Evolutionary conservation across 2,113 vertebrate genomes (phyloP), one percentile per base, ranked within the genome.

Genomic region (Lepus americanus): DNA sequence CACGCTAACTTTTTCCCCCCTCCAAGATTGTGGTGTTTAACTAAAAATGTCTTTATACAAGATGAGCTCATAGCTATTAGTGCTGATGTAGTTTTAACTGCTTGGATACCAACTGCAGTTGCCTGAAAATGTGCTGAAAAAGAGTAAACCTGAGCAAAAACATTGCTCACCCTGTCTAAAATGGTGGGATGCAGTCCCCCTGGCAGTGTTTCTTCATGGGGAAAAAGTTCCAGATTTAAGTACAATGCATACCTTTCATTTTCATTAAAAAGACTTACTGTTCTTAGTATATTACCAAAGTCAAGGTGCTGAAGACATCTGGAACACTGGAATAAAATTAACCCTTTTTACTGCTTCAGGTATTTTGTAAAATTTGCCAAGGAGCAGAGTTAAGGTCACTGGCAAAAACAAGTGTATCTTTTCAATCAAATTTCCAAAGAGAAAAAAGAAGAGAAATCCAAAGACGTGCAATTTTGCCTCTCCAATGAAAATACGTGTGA

Each of bases 1-100:
- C 98, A 98, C 74, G 97, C 98, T 98, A 97, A 98, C 98, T 96
- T 92, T 94, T 94, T 89, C 31, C 97, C 91, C 91, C 87, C 44
- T 83, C 96, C 95, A 95, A 98, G 97, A 98, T 98, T 98, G 98
- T 19, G 96, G 98, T 98, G 98, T 98, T 98, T 98, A 98, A 98
- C 98, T 98, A 98, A 98, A 98, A 98, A 98, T 98, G 98, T 98
- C 97, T 98, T 98, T 98, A 98, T 98, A 98, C 98, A 98, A 98
- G 98, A 98, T 99, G 98, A 99, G 98, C 98, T 98, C 99, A 99
- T 98, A 97, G 98, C 97, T 98, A 97, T 98, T 98, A 98, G 97
- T 98, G 98, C 98, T 98, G 98, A 98, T 98, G 98, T 98, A 98
- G 98, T 98, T 98, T 98, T 99, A 98, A 98, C 98, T 98, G 89